Base-by-base conservation (phyloP, 2,888 invertebrate species). In the Drosophila atripex region DNA sequence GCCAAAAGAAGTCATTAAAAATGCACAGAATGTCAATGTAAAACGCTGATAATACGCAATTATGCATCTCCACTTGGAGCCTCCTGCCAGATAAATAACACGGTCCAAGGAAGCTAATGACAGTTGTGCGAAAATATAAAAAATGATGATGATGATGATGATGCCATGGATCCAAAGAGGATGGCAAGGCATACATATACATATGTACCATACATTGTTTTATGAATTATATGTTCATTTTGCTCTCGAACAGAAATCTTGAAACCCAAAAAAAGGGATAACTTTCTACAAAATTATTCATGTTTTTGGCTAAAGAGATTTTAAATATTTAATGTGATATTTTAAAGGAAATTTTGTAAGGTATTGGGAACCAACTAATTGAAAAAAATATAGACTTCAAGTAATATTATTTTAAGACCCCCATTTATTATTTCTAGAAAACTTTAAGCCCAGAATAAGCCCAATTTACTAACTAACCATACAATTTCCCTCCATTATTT, bases 41-140 rank as follows among this genome's bases (percentile, higher is more conserved):
- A 80, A 79, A 83, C 64, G 57, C 78, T 78, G 80, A 80, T 80
- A 83, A 80, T 78, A 80, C 59, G 71, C 75, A 83, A 80, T 77
- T 79, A 82, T 79, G 71, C 72, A 64, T 49, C 71, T 64, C 43
- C 53, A 39, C 41, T 66, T 50, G 46, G 46, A 23, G 45, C 52
- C 55, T 35, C 75, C 71, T 51, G 64, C 59, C 79, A 82, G 75
- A 82, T 80, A 79, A 82, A 80, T 82, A 80, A 79, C 83, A 78
- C 71, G 73, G 64, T 75, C 47, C 72, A 76, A 82, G 84, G 78
- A 80, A 80, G 80, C 82, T 84, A 78, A 84, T 84, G 80, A 84
- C 84, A 84, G 84, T 78, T 82, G 80, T 41, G 68, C 68, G 9
- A 60, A 46, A 47, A 65, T 59, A 70, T 66, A 70, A 68, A 70